Conservation (phyloP, 2,888 invertebrate genomes). For the Drosophila atroscutellata region DNA sequence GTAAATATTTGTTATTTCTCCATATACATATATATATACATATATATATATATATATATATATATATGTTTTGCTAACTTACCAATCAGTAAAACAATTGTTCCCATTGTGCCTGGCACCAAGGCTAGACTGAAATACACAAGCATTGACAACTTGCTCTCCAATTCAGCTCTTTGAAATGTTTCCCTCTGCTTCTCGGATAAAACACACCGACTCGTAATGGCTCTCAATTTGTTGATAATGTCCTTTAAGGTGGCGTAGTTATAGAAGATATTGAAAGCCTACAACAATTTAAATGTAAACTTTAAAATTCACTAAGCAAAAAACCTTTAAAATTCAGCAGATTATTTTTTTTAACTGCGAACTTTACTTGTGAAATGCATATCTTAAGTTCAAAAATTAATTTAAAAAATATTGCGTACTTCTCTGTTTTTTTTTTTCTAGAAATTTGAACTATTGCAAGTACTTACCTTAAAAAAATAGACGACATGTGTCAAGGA, state of each 20-base stretch:
- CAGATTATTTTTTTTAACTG: neutral
- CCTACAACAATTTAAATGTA: constrained; percentile 23
- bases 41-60: neutral
- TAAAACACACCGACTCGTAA: constrained; percentile 50
- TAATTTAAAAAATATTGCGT: neutral
- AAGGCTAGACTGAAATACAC: constrained; percentile 51
- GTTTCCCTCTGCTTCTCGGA: constrained; percentile 48
- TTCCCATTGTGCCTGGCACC: constrained; percentile 39
- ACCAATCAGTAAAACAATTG: constrained; percentile 48
- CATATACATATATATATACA: neutral
- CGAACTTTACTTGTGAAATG: neutral
- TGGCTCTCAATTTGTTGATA: constrained; percentile 30
- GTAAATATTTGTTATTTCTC: neutral
- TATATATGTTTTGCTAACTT: neutral
- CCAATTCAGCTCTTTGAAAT: constrained; percentile 39
- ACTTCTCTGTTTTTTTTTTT: neutral
- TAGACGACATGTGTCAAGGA: constrained; percentile 56
- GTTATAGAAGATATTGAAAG: constrained; percentile 54
- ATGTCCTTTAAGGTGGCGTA: constrained; percentile 44
- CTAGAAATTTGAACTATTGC: neutral
- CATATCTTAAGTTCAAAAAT: neutral
- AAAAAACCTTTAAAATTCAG: neutral
- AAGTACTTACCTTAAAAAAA: constrained; percentile 50
- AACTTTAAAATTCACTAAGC: too few relatives aligned
- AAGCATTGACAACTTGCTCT: constrained; percentile 44